A percentile compares a stretch with the other conserved stretches of the same genome.
Evolutionary conservation across 2,888 invertebrate species (phyloP).

Genomic region (Ormyrus nitidulus): DNA sequence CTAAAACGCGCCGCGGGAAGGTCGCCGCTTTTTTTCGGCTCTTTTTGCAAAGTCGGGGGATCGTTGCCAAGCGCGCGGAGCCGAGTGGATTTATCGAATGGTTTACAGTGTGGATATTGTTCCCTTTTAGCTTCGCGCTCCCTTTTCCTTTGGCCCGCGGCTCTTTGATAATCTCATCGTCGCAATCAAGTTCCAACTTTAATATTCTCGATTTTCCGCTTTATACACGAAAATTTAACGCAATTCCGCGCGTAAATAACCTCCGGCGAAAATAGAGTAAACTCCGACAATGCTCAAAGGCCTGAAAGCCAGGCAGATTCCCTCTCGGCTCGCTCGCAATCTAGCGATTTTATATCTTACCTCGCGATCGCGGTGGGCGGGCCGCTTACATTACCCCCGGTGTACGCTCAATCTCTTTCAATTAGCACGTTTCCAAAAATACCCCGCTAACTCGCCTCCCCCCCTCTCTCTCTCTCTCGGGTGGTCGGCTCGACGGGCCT

Average conservation of each 20-base stretch:
- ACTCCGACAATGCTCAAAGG: too few relatives aligned
- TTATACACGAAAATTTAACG: too few relatives aligned
- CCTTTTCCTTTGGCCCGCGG: too few relatives aligned
- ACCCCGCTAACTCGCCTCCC: slow-evolving; percentile 27
- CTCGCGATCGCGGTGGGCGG: slow-evolving; percentile 42
- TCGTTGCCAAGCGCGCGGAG: not conserved
- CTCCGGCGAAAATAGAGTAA: too few relatives aligned
- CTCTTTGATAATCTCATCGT: too few relatives aligned
- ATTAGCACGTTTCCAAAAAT: slow-evolving; percentile 57
- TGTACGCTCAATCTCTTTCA: slow-evolving; percentile 54
- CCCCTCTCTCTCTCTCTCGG: slow-evolving; percentile 17
- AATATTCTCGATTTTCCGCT: too few relatives aligned
- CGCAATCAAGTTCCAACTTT: too few relatives aligned
- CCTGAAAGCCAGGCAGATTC: too few relatives aligned
- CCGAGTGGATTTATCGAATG: slow-evolving; percentile 15
- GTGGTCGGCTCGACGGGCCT: not conserved
- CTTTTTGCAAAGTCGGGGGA: not conserved
- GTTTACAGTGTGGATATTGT: slow-evolving; percentile 4
- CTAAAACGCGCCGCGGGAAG: slow-evolving; percentile 67
- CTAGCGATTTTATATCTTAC: not conserved
- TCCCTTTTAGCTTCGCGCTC: too few relatives aligned
- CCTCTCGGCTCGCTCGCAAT: too few relatives aligned
- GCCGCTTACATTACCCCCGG: slow-evolving; percentile 44
- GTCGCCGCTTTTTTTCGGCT: slow-evolving; percentile 1
- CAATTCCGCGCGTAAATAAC: too few relatives aligned